These are phyloP conservation scores for Cyprinodon brontotheroides DNA, from an alignment of 2,113 vertebrate genomes.

Conservation along the genomic window DNA sequence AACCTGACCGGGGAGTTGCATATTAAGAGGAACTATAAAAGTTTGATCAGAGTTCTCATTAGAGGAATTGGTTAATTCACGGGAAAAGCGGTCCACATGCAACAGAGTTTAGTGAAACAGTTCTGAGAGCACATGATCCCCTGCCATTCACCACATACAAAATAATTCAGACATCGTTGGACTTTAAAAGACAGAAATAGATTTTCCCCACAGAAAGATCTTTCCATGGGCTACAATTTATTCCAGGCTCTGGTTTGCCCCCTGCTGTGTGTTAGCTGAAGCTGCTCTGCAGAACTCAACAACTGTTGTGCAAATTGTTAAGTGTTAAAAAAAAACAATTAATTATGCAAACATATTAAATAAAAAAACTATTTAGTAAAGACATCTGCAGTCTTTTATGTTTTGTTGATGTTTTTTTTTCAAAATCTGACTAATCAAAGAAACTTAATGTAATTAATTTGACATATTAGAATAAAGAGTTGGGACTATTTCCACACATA, in stretches of 20 bases:
- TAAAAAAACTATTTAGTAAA: neutral
- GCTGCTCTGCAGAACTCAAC: slow-evolving; percentile 48
- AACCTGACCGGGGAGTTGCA: slow-evolving; percentile 55
- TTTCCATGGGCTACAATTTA: slow-evolving; percentile 15
- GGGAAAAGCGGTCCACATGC: slow-evolving; percentile 28
- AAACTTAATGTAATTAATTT: neutral
- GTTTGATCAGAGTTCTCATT: slow-evolving; percentile 62
- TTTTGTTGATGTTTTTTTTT: neutral
- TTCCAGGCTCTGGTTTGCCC: slow-evolving; percentile 73
- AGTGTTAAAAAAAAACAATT: neutral
- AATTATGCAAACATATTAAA: slow-evolving; percentile 17
- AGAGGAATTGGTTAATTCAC: slow-evolving; percentile 48
- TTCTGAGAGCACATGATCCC: slow-evolving; percentile 30
- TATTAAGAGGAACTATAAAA: slow-evolving; percentile 46
- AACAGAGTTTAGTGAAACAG: slow-evolving; percentile 17
- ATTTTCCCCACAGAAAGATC: slow-evolving; percentile 14
- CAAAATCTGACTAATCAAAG: neutral
- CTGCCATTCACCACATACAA: slow-evolving; percentile 45
- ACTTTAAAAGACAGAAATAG: slow-evolving; percentile 23
- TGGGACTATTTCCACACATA: neutral
- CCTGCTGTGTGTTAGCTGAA: slow-evolving; percentile 64
- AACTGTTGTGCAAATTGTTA: neutral
- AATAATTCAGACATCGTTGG: slow-evolving; percentile 16
- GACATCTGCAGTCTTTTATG: neutral
- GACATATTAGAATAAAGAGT: neutral